phyloP scores from a whole-genome alignment of 2,888 invertebrate genomes.

The Acleris cristana region DNA sequence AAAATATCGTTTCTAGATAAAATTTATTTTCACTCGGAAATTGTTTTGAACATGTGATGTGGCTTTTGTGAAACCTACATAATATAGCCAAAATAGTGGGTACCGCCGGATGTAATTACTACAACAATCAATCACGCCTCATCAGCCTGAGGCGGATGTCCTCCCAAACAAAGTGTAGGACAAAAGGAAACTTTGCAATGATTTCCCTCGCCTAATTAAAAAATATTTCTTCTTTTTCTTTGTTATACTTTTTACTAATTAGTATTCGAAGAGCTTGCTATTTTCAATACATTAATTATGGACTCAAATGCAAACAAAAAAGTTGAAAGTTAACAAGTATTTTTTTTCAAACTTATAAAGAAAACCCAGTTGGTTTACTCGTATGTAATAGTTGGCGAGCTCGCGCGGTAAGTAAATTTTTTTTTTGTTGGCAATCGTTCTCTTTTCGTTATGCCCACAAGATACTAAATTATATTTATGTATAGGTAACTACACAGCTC shows the following conservation, averaged over 20 bases:
- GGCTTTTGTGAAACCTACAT: slow-evolving; percentile 7
- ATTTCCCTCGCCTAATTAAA: slow-evolving; percentile 24
- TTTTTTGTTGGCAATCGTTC: no score
- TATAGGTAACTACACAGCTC: background rate
- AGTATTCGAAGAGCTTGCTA: no score
- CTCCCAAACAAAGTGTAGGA: slow-evolving; percentile 21
- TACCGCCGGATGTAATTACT: slow-evolving; percentile 23
- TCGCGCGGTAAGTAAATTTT: no score
- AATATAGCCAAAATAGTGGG: slow-evolving; percentile 3
- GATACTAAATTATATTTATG: background rate
- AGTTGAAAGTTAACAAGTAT: background rate
- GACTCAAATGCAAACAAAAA: background rate
- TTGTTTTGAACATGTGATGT: slow-evolving; percentile 17
- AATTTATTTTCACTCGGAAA: slow-evolving; percentile 21
- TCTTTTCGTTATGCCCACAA: no score
- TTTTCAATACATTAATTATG: no score
- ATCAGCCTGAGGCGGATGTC: slow-evolving; percentile 26
- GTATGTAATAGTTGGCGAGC: no score
- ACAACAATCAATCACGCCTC: slow-evolving; percentile 30
- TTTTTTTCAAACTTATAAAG: no score
- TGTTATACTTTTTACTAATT: background rate
- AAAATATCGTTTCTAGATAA: slow-evolving; percentile 20
- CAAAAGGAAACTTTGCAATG: slow-evolving; percentile 32
- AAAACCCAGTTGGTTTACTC: no score
- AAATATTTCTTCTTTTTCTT: slow-evolving; percentile 10